Percentiles rank a stretch among this genome's conserved stretches.
These are phyloP conservation scores for Phyto melanocephala DNA, from an alignment of 2,888 invertebrate genomes.

Conservation along the genomic window DNA sequence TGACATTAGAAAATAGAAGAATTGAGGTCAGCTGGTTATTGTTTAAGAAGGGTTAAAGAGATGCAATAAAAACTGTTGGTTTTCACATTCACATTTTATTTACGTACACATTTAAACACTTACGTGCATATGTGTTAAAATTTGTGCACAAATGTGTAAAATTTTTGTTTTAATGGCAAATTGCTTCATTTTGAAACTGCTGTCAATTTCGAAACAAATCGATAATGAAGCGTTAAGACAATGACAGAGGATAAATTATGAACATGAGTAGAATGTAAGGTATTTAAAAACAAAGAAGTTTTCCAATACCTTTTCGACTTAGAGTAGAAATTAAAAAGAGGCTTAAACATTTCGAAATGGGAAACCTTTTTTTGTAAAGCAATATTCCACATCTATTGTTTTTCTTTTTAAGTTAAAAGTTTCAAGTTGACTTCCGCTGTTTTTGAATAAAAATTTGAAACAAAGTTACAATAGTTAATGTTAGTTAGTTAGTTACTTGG, in stretches of 20 bases:
- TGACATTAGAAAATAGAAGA: no score
- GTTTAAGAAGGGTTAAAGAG: no score
- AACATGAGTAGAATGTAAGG: not conserved
- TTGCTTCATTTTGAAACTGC: constrained; percentile 14
- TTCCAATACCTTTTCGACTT: no score
- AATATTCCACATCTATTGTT: not conserved
- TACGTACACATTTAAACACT: no score
- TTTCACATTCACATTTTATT: no score
- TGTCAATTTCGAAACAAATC: constrained; percentile 21
- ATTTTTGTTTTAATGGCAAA: constrained; percentile 19
- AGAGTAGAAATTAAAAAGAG: not conserved
- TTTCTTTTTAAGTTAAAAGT: constrained; percentile 1
- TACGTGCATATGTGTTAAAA: not conserved
- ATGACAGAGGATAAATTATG: constrained; percentile 24
- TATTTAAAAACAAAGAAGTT: not conserved
- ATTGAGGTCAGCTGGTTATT: no score
- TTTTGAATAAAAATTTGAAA: not conserved
- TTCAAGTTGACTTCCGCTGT: constrained; percentile 15
- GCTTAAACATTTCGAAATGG: not conserved
- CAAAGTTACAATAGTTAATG: not conserved
- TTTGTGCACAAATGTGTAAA: constrained; percentile 30
- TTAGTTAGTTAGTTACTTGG: not conserved
- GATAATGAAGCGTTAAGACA: not conserved
- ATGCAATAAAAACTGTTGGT: no score
- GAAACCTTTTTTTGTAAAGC: not conserved